Percentiles rank a stretch among this genome's conserved stretches.
Conservation (phyloP, 2,113 vertebrate species). For the Oxyura jamaicensis region DNA sequence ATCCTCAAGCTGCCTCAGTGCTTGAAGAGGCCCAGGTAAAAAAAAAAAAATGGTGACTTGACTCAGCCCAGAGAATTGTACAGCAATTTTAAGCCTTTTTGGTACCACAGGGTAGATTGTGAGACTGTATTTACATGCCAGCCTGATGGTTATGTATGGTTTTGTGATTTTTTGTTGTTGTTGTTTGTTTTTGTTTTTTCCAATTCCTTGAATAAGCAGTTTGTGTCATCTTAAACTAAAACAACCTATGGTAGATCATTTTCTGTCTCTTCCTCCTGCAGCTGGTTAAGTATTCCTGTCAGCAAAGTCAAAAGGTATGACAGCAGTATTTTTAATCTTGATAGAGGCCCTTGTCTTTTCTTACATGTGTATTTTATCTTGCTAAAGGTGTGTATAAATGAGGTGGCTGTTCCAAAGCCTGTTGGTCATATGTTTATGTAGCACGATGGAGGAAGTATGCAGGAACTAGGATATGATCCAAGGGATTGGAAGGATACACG, state of each 20-base stretch:
- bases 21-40: background rate
- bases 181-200: background rate
- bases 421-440: background rate
- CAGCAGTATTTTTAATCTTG: background rate
- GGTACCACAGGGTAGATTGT: background rate
- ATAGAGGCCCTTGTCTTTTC: background rate
- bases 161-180: background rate
- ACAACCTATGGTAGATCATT: background rate
- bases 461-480: background rate
- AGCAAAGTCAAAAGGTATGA: background rate
- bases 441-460: background rate
- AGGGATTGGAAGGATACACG: background rate
- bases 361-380: background rate
- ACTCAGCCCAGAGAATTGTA: background rate
- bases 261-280: background rate
- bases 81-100: background rate
- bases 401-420: background rate
- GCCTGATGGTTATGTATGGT: background rate
- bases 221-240: background rate
- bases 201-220: background rate
- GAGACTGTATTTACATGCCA: slow-evolving; percentile 18
- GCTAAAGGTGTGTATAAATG: background rate
- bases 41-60: background rate
- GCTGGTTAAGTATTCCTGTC: background rate
- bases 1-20: background rate